These are phyloP conservation scores for Drosophila algonquin DNA, from an alignment of 2,888 invertebrate genomes.

Conservation along the genomic window DNA sequence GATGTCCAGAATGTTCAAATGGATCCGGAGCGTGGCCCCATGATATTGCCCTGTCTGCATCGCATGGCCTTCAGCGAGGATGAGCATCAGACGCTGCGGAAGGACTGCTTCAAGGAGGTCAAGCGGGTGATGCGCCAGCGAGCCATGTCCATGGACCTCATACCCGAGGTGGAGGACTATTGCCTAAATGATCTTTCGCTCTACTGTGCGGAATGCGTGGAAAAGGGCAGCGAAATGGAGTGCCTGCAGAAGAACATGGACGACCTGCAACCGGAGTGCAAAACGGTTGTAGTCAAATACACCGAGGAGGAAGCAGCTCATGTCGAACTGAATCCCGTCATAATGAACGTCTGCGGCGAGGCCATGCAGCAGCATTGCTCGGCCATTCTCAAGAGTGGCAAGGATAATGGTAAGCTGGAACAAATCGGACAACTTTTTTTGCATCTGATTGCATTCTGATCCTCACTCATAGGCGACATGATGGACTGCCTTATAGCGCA, in stretches of 20 bases:
- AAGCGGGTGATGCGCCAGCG: slow-evolving; percentile 96
- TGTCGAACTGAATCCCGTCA: slow-evolving; percentile 94
- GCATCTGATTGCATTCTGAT: not conserved
- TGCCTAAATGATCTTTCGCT: slow-evolving; percentile 94
- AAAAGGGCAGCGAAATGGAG: slow-evolving; percentile 94
- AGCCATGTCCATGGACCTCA: slow-evolving; percentile 95
- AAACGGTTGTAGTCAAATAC: slow-evolving; percentile 89
- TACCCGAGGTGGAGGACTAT: slow-evolving; percentile 96
- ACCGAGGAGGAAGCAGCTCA: slow-evolving; percentile 96
- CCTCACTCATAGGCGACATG: slow-evolving; percentile 87
- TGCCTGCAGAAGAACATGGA: slow-evolving; percentile 95
- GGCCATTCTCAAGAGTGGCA: slow-evolving; percentile 87
- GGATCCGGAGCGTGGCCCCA: slow-evolving; percentile 91
- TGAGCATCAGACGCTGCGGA: slow-evolving; percentile 85
- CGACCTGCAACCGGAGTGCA: slow-evolving; percentile 88
- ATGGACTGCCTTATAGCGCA: slow-evolving; percentile 97
- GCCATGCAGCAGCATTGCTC: slow-evolving; percentile 92
- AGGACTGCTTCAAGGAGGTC: slow-evolving; percentile 89
- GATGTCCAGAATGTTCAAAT: slow-evolving; percentile 86
- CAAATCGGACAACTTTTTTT: not conserved
- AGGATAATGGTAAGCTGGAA: slow-evolving; percentile 87
- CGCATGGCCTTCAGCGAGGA: slow-evolving; percentile 86
- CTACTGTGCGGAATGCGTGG: slow-evolving; percentile 93
- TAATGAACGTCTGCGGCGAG: slow-evolving; percentile 91
- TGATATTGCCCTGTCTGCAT: slow-evolving; percentile 96